Base-by-base conservation (phyloP, 2,113 vertebrate genomes). In the Colius striatus region DNA sequence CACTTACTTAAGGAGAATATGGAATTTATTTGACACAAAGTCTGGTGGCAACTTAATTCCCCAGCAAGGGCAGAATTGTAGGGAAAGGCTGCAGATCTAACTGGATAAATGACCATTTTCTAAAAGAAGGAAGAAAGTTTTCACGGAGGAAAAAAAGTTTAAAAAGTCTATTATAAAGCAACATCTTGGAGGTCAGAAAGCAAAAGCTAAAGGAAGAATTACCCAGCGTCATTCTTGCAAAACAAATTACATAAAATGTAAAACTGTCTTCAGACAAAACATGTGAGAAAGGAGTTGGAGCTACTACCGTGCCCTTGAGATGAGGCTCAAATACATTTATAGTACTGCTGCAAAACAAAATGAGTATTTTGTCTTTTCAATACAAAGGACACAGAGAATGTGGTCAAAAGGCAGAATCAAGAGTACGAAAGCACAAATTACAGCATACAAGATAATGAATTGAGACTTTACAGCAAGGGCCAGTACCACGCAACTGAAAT, bases 181-280 rank as follows among this genome's bases (percentile, higher is more conserved):
- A 30, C 17, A 67, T 73, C 77, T 38, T 50, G 38, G 65, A 85
- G 27, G 20, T n/a, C 54, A 73, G 65, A 81, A 88, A 81, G 30
- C 51, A 91, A 74, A 95, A 45, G 19, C 66, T 70, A 51, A 74
- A 72, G 32, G 15, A 88, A 84, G 57, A 87, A 60, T 50, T 14
- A 16, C 18, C 27, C 15, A 76, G 53, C 1, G 4, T 58, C 48
- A 68, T 50, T 11, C 23, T 10, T 50, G 18, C 30, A 61, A 74
- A 87, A 50, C 20, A 60, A 54, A 63, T 23, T 51, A 29, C 54
- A 27, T 9, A 14, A 23, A 30, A 45, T 72, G 26, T 38, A 62
- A 88, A 91, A 88, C 50, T 21, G 29, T 9, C 54, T 80, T 58
- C 19, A 81, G 26, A 81, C 7, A 38, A 86, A 94, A 77, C 27